Percentiles rank a stretch among this genome's conserved stretches.
Conservation (phyloP, 1,140 invertebrate species). For the Lucilia sericata region DNA sequence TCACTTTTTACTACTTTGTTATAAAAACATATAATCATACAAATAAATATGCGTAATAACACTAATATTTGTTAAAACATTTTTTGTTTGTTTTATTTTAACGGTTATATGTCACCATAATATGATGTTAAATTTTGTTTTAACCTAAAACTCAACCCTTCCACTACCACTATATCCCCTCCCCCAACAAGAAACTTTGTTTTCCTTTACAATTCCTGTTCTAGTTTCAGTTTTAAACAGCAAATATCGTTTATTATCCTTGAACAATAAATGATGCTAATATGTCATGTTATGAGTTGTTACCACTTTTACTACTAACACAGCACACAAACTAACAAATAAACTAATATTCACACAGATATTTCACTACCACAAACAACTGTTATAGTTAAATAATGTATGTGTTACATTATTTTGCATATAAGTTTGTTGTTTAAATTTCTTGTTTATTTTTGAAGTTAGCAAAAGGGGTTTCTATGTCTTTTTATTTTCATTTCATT, state of each 20-base stretch:
- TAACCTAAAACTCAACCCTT: background rate
- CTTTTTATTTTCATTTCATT: background rate
- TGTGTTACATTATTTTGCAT: background rate
- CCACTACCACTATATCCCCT: too few species aligned
- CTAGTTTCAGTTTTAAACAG: slow-evolving; percentile 6
- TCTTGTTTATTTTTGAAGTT: background rate
- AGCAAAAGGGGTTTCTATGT: background rate
- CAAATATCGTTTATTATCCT: slow-evolving; percentile 42
- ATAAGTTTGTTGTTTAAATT: too few species aligned
- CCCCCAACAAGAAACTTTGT: background rate
- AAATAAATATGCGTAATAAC: background rate
- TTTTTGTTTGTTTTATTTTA: slow-evolving; percentile 12
- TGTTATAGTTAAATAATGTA: background rate
- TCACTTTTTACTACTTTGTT: background rate
- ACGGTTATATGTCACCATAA: slow-evolving; percentile 41
- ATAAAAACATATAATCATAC: slow-evolving; percentile 8
- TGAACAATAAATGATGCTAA: slow-evolving; percentile 35
- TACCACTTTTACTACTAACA: slow-evolving; percentile 37
- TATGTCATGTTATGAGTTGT: slow-evolving; percentile 43
- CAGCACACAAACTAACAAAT: background rate
- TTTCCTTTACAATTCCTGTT: background rate
- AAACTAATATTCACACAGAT: too few species aligned
- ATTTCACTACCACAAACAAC: background rate
- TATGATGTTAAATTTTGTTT: slow-evolving; percentile 30
- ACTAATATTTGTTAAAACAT: background rate